Percentiles rank a stretch among this genome's conserved stretches.
These are phyloP conservation scores for Globia sparganii DNA, from an alignment of 2,888 invertebrate genomes.

Conservation along the genomic window DNA sequence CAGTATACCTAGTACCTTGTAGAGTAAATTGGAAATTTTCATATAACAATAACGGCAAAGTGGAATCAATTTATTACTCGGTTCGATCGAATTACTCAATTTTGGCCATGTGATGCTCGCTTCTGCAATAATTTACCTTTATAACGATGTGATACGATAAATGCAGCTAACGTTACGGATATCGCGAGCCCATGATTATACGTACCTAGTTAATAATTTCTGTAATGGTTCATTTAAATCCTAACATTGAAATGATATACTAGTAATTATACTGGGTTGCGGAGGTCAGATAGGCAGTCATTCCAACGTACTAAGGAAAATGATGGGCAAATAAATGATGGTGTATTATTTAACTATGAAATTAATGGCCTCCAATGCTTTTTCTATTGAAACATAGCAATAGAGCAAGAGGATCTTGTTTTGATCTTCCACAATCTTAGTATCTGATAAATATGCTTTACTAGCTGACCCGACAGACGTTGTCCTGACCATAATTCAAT, in stretches of 20 bases:
- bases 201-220: constrained; percentile 18
- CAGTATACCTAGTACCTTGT: constrained; percentile 4
- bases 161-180: constrained; percentile 40
- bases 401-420: neutral
- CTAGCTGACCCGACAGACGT: neutral
- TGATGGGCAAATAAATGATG: neutral
- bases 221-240: constrained; percentile 6
- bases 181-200: constrained; percentile 18
- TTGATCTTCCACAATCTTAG: neutral
- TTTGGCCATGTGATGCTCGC: constrained; percentile 29
- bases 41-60: constrained; percentile 37
- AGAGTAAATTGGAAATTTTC: constrained; percentile 28
- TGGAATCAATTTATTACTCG: constrained; percentile 42
- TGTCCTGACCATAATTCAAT: neutral
- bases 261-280: neutral
- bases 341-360: neutral
- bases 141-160: constrained; percentile 35
- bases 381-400: neutral
- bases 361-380: neutral
- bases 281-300: neutral
- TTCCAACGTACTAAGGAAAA: neutral
- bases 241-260: neutral
- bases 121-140: constrained; percentile 22
- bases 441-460: neutral
- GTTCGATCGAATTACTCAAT: constrained; percentile 51